These are phyloP conservation scores for Tiliqua scincoides DNA, from an alignment of 2,113 vertebrate species.

Conservation along the genomic window DNA sequence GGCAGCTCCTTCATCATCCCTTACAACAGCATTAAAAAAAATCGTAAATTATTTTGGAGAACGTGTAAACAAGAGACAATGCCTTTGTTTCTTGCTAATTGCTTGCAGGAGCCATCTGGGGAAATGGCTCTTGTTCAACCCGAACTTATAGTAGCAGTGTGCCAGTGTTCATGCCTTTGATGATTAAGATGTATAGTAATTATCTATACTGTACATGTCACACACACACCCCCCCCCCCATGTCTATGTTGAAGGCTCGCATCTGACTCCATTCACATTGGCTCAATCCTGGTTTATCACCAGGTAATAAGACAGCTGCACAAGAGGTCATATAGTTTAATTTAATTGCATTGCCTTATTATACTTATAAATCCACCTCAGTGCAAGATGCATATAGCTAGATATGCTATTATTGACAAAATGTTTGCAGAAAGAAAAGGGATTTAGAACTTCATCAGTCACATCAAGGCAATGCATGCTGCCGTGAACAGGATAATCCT, in stretches of 20 bases:
- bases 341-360: constrained; percentile 13
- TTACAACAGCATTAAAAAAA: neutral
- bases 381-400: neutral
- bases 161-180: neutral
- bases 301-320: neutral
- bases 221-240: too few species aligned
- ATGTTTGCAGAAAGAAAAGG: constrained; percentile 4
- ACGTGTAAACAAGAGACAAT: neutral
- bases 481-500: constrained; percentile 14
- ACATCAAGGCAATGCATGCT: neutral
- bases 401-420: constrained; percentile 1
- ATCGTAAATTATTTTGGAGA: neutral
- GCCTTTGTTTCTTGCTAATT: neutral
- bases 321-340: neutral
- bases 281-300: neutral
- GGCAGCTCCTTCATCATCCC: neutral
- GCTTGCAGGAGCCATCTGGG: neutral
- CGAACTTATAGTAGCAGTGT: neutral
- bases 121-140: neutral
- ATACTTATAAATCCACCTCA: neutral
- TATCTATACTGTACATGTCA: neutral
- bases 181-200: neutral
- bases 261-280: neutral
- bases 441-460: constrained; percentile 27
- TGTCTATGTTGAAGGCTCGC: neutral